Evolutionary conservation across 2,888 invertebrate genomes (phyloP), one percentile per base, ranked within the genome.

Genomic region (Gymnosoma rotundatum): DNA sequence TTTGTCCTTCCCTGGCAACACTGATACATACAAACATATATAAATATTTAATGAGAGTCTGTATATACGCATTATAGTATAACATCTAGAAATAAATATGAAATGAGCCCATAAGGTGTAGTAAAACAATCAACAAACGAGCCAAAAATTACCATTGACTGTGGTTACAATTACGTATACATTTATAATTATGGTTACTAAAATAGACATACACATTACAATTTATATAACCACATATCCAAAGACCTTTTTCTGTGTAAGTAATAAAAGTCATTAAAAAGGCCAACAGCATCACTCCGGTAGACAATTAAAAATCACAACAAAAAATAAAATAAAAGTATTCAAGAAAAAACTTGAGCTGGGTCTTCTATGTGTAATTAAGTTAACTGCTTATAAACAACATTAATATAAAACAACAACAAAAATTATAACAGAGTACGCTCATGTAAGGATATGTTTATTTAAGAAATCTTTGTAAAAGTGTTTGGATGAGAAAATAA

Each of bases 81-180:
- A 21, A 63, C 12, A 56, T 79, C 36, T 45, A 48, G 25, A 56
- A 75, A 74, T 78, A 81, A 74, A 60, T n/a, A 70, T 64, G 70
- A 88, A 89, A 90, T 89, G 88, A 88, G 89, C 87, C 90, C 89
- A 87, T 87, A 88, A 89, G 90, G 90, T 89, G 88, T 87, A 88
- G 88, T 90, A 90, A 90, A 90, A 88, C 90, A 90, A 90, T 90
- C 90, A 90, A 87, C 89, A 89, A 88, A 88, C 87, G 88, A 88
- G 86, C 87, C 87, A 87, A 87, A 86, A 84, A 88, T 88, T 88
- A 87, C 86, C 83, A 82, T 86, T 86, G 42, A 54, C 54, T 60
- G 86, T 82, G 87, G 86, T 86, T 85, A 83, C 84, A 87, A 86
- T 87, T 86, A 83, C 82, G 80, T 83, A 85, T 78, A 85, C 85